Base-by-base conservation (phyloP, 2,113 vertebrate genomes). In the Hippocampus abdominalis region DNA sequence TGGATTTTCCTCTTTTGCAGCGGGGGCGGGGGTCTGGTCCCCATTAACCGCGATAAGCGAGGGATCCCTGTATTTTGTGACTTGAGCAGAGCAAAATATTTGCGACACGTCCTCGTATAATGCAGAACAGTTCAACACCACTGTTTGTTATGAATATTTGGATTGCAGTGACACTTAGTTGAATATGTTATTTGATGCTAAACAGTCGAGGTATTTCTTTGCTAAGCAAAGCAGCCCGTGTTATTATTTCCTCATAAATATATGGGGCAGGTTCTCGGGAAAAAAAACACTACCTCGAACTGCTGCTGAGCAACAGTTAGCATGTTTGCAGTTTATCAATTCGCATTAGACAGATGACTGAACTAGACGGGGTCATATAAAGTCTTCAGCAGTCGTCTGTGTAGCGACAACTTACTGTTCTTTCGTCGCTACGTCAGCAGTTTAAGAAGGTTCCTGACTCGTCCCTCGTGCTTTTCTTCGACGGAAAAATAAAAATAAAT, bases 131-230 rank as follows among this genome's bases (percentile, higher is more conserved):
- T 27, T 57, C 23, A 11, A 27, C 23, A 57, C 23, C 4, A 7
- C 13, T 57, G 54, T 57, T 57, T 57, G 13, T 57, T 57, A 23
- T n/a, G 51, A 53, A 53, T 53, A 53, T 53, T 53, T 57, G 54
- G 54, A 57, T 57, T 57, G 13, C 12, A 27, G 54, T 57, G 23
- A 57, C 54, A 57, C 54, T 57, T 27, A 23, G n/a, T 57, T 57
- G 13, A 57, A 57, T 27, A 57, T 15, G 54, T 27, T 27, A 57
- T 27, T 57, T 57, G 54, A 57, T 57, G 23, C 12, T 1, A 15
- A 57, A 11, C 54, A 57, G 54, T 25, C 12, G 23, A 57, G 51
- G 51, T n/a, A n/a, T 53, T n/a, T 18, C 51, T 51, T 51, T 51
- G 49, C 46, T 49, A 1, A 49, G 46, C 46, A 49, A 49, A 49